A percentile compares a stretch with the other conserved stretches of the same genome.
These are phyloP conservation scores for Teleopsis dalmanni DNA, from an alignment of 1,140 invertebrate species.

Conservation along the genomic window DNA sequence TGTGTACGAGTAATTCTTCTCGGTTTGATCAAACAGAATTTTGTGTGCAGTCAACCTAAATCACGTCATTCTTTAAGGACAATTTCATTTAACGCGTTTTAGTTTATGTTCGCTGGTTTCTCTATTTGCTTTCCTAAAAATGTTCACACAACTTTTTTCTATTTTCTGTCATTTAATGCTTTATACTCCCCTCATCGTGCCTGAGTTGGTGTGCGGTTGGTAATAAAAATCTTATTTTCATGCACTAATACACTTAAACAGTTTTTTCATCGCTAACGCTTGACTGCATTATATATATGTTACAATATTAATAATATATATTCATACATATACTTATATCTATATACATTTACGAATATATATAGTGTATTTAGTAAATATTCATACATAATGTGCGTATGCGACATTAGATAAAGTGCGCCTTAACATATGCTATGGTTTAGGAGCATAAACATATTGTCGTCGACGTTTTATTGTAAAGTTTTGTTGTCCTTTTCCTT, in stretches of 20 bases:
- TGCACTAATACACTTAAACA: constrained; percentile 11
- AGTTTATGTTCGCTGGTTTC: background rate
- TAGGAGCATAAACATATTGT: too few species aligned
- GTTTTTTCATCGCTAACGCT: constrained; percentile 9
- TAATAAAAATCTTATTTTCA: constrained; percentile 10
- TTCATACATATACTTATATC: background rate
- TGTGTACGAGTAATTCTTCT: background rate
- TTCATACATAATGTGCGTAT: too few species aligned
- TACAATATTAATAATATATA: constrained; percentile 5
- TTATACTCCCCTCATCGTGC: too few species aligned
- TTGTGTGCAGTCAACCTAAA: constrained; percentile 4
- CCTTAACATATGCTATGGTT: too few species aligned
- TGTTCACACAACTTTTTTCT: background rate
- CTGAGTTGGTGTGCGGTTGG: background rate
- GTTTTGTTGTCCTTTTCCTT: too few species aligned
- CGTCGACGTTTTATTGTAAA: too few species aligned
- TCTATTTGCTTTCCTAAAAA: background rate
- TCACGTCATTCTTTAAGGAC: constrained; percentile 7
- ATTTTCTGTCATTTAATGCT: too few species aligned
- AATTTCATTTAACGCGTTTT: constrained; percentile 14
- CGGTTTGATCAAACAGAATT: constrained; percentile 7
- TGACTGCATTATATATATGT: constrained; percentile 14
- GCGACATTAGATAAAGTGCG: too few species aligned
- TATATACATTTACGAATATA: background rate
- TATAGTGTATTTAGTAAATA: too few species aligned